Base-by-base conservation (phyloP, 2,113 vertebrate species). In the Lucifuga dentata region DNA sequence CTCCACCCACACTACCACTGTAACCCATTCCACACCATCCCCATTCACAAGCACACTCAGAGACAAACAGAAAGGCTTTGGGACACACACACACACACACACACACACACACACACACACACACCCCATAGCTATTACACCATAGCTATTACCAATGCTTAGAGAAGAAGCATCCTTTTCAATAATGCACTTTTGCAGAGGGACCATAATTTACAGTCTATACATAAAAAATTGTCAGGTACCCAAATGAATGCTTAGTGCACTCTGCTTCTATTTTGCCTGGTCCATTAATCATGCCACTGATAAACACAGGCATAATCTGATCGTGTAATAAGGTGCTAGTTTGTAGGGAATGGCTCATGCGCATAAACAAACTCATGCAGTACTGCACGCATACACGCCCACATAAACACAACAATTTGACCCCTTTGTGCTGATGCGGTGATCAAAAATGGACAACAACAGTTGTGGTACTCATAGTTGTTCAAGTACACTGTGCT, bases 241-340 rank as follows among this genome's bases (percentile, higher is more conserved):
- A 63, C 68, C 67, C 73, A 89, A 88, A 86, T 88, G 35, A 87
- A 87, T 86, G 67, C 75, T 83, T 70, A 86, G 80, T 76, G 73
- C 48, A 69, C 76, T 49, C 65, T 80, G 77, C 81, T 69, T 87
- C 68, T 40, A 53, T 65, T 79, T 39, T 16, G 43, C 49, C 40
- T 12, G 29, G 52, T 81, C 80, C 81, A 86, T 89, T 86, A 71
- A 86, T 89, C 85, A 85, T 63, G 68, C 56, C 63, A 43, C 78
- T 78, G 89, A 84, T 85, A 85, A 86, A 88, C 82, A 74, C 40
- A 32, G 71, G 45, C 45, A 46, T 81, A 78, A 80, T 81, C 84
- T 75, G 85, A 87, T 76, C 74, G 75, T 59, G 62, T 77, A 87
- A 81, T 80, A 82, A 76, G 81, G 64, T 67, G 50, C 75, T 48